Evolutionary conservation across 2,113 vertebrate genomes (phyloP).

Genomic region (Bolborhynchus lineola): DNA sequence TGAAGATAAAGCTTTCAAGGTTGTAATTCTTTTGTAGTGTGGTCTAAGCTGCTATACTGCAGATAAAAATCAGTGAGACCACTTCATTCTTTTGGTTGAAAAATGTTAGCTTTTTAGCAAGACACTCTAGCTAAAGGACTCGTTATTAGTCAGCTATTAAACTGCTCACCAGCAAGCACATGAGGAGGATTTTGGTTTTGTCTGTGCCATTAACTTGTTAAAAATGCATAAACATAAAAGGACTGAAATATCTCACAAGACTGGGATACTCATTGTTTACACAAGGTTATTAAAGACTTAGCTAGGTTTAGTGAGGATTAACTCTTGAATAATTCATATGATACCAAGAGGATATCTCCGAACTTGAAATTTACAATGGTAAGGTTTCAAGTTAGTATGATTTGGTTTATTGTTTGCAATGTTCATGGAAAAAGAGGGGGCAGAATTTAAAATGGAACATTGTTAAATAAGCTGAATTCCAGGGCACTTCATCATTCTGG

Average conservation of each 20-base stretch:
- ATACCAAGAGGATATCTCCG: background rate
- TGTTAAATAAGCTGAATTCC: background rate
- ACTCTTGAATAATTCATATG: background rate
- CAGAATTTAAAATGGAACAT: background rate
- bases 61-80: background rate
- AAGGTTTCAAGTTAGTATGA: background rate
- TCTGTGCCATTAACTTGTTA: background rate
- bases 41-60: background rate
- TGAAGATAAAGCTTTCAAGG: background rate
- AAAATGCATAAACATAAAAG: background rate
- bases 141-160: background rate
- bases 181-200: background rate
- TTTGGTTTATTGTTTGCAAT: background rate
- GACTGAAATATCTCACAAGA: background rate
- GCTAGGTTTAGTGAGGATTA: constrained; percentile 15
- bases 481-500: background rate
- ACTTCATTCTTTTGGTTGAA: background rate
- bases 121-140: background rate
- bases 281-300: constrained; percentile 39
- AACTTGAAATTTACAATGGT: background rate
- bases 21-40: background rate
- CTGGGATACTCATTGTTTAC: background rate
- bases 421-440: background rate
- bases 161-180: background rate
- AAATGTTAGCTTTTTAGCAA: background rate